Evolutionary conservation across 2,797 vertebrate genomes (phyloP).

Genomic region (Scolopax rusticola): DNA sequence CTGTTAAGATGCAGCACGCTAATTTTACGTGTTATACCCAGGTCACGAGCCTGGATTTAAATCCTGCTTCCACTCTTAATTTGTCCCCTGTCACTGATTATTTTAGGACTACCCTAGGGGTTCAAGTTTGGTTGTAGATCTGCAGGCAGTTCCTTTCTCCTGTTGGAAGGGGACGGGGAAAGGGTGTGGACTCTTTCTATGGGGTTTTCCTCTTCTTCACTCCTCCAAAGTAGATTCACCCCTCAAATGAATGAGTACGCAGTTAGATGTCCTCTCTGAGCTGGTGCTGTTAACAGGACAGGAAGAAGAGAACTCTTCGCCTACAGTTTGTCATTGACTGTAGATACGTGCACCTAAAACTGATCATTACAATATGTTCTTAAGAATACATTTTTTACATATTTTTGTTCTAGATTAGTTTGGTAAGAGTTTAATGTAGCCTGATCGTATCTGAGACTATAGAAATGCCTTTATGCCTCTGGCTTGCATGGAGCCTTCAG

Average conservation of each 20-base stretch:
- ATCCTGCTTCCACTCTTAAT: rapidly evolving
- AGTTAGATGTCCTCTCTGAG: not conserved
- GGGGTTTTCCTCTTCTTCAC: not conserved
- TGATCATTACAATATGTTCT: not conserved
- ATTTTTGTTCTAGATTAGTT: not conserved
- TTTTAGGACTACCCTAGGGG: not conserved
- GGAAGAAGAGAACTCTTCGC: not conserved
- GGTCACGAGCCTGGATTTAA: not conserved
- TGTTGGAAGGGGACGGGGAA: not conserved
- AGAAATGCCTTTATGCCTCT: not conserved
- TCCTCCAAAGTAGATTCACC: not conserved
- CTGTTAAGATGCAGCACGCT: not conserved
- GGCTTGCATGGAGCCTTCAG: not conserved
- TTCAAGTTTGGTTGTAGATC: not conserved
- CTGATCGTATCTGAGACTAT: not conserved
- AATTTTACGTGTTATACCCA: rapidly evolving
- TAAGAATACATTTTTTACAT: not conserved
- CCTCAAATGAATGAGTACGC: not conserved
- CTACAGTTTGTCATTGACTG: not conserved
- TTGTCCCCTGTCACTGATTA: not conserved
- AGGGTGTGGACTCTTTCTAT: not conserved
- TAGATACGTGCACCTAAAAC: rapidly evolving
- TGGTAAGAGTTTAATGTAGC: not conserved
- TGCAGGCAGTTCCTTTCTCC: not conserved
- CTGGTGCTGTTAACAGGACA: not conserved